These are phyloP conservation scores for Eriosoma lanigerum DNA, from an alignment of 1,140 invertebrate genomes.

Conservation along the genomic window DNA sequence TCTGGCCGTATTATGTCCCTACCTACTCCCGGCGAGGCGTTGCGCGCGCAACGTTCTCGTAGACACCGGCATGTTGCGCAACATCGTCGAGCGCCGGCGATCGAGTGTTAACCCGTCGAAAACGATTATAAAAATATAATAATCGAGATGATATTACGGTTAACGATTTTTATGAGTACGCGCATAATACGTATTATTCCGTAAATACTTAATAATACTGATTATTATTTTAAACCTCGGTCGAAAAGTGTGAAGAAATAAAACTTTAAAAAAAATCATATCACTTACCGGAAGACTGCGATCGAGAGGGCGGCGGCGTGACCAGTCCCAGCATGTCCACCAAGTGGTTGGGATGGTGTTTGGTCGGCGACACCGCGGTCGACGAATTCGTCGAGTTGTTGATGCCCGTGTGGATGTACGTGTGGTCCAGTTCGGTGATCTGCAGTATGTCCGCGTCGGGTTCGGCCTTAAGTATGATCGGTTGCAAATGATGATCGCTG, in stretches of 20 bases:
- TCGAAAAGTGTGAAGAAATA: too few relatives aligned
- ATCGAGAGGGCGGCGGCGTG: conserved; percentile 38
- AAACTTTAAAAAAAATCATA: neutral
- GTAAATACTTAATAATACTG: too few relatives aligned
- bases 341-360: conserved; percentile 26
- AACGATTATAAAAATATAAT: too few relatives aligned
- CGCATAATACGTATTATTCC: too few relatives aligned
- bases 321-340: conserved; percentile 41
- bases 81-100: neutral
- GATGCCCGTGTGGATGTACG: conserved; percentile 22
- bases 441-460: conserved; percentile 21
- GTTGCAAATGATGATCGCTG: conserved; percentile 36
- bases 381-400: neutral
- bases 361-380: neutral
- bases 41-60: neutral
- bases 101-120: neutral
- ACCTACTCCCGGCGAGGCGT: neutral
- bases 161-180: too few relatives aligned
- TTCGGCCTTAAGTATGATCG: conserved; percentile 40
- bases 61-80: conserved; percentile 42
- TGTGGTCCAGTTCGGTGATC: conserved; percentile 44
- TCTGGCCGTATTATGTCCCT: neutral
- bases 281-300: conserved; percentile 41
- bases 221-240: neutral
- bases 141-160: too few relatives aligned